Evolutionary conservation across 2,888 invertebrate genomes (phyloP).

Genomic region (Megastigmus dorsalis): DNA sequence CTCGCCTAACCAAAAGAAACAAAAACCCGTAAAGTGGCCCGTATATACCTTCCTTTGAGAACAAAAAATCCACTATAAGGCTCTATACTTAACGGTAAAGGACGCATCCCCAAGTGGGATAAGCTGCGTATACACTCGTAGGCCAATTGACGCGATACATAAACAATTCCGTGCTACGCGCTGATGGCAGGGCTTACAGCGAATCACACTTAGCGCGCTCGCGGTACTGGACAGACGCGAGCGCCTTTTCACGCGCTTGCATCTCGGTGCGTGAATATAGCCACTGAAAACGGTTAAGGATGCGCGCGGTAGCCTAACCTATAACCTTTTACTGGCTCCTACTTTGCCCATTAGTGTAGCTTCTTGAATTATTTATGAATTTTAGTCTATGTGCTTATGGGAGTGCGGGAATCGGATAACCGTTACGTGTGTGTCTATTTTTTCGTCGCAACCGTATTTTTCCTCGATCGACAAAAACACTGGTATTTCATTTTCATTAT

Average conservation of each 20-base stretch:
- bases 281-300: too few relatives aligned
- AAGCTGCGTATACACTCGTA: neutral
- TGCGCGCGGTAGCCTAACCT: slow-evolving; percentile 60
- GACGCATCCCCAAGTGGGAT: too few relatives aligned
- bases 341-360: slow-evolving; percentile 44
- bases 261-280: too few relatives aligned
- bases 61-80: slow-evolving; percentile 24
- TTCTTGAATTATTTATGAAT: slow-evolving; percentile 53
- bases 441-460: too few relatives aligned
- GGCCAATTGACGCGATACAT: slow-evolving; percentile 67
- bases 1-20: slow-evolving; percentile 15
- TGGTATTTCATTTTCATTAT: too few relatives aligned
- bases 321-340: slow-evolving; percentile 60
- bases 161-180: slow-evolving; percentile 62
- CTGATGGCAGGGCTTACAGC: slow-evolving; percentile 64
- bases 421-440: too few relatives aligned
- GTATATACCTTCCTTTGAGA: neutral
- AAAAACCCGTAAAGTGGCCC: neutral
- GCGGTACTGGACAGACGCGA: too few relatives aligned
- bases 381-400: too few relatives aligned
- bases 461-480: too few relatives aligned
- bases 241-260: too few relatives aligned
- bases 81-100: slow-evolving; percentile 38
- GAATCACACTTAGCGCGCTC: slow-evolving; percentile 67
- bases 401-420: too few relatives aligned